These are phyloP conservation scores for Trichonephila clavata DNA, from an alignment of 1,140 invertebrate species.

Conservation along the genomic window DNA sequence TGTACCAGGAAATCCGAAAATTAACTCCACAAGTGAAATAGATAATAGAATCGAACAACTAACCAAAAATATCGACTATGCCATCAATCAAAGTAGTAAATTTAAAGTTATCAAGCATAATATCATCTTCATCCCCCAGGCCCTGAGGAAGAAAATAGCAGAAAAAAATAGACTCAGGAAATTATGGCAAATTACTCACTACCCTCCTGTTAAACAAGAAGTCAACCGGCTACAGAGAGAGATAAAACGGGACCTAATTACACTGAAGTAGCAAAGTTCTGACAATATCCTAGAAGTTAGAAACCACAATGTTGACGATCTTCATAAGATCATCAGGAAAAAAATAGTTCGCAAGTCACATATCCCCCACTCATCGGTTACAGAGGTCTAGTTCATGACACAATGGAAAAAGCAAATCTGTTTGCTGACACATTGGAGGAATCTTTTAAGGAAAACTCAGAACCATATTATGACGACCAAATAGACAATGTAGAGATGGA, in stretches of 20 bases:
- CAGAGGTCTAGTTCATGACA: not conserved
- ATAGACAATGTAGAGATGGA: fast-evolving
- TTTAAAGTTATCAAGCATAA: fast-evolving
- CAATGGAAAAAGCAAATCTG: not conserved
- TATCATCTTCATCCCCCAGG: too few relatives aligned
- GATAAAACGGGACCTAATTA: not conserved
- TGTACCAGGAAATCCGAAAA: not conserved
- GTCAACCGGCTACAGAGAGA: too few relatives aligned
- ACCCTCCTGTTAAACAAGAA: too few relatives aligned
- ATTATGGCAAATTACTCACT: too few relatives aligned
- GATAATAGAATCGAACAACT: not conserved
- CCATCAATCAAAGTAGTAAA: too few relatives aligned
- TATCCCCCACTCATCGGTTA: too few relatives aligned
- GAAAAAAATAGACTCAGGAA: too few relatives aligned
- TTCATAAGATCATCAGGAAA: not conserved
- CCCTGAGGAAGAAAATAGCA: too few relatives aligned
- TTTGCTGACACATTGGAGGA: not conserved
- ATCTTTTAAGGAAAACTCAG: not conserved
- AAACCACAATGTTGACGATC: not conserved
- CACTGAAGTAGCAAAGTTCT: not conserved
- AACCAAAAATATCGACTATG: too few relatives aligned
- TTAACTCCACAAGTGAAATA: fast-evolving
- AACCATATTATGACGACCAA: not conserved
- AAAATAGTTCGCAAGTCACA: not conserved
- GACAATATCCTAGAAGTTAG: not conserved